A percentile compares a stretch with the other conserved stretches of the same genome.
Conservation (phyloP, 2,113 vertebrate species). For the Phalacrocorax aristotelis region DNA sequence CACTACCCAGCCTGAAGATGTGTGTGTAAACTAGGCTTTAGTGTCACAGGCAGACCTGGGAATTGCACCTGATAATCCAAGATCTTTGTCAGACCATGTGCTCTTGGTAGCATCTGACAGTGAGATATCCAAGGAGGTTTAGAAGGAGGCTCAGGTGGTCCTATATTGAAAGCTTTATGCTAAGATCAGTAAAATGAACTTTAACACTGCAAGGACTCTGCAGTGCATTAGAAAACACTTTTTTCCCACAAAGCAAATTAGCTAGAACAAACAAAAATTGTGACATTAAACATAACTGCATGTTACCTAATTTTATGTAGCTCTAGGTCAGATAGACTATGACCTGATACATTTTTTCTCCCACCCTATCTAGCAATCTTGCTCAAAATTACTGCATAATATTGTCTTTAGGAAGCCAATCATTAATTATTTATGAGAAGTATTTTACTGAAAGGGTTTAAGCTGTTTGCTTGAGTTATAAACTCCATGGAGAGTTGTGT, state of each 20-base stretch:
- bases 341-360: slow-evolving; percentile 35
- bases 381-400: slow-evolving; percentile 57
- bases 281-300: slow-evolving; percentile 67
- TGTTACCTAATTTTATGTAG: slow-evolving; percentile 57
- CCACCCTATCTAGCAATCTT: slow-evolving; percentile 25
- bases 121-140: neutral
- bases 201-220: slow-evolving; percentile 57
- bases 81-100: neutral
- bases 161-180: slow-evolving; percentile 55
- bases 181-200: slow-evolving; percentile 66
- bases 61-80: neutral
- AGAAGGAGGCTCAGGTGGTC: neutral
- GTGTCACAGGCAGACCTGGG: neutral
- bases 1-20: neutral
- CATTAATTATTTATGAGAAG: slow-evolving; percentile 59
- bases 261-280: slow-evolving; percentile 71
- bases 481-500: neutral
- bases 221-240: slow-evolving; percentile 68
- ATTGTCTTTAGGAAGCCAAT: slow-evolving; percentile 52
- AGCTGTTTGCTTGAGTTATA: slow-evolving; percentile 12
- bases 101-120: neutral
- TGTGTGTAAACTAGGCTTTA: neutral
- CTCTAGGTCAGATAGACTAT: slow-evolving; percentile 61
- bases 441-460: neutral
- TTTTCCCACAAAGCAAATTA: slow-evolving; percentile 65